Base-by-base conservation (phyloP, 2,797 vertebrate species). In the Sandelia bainsii region DNA sequence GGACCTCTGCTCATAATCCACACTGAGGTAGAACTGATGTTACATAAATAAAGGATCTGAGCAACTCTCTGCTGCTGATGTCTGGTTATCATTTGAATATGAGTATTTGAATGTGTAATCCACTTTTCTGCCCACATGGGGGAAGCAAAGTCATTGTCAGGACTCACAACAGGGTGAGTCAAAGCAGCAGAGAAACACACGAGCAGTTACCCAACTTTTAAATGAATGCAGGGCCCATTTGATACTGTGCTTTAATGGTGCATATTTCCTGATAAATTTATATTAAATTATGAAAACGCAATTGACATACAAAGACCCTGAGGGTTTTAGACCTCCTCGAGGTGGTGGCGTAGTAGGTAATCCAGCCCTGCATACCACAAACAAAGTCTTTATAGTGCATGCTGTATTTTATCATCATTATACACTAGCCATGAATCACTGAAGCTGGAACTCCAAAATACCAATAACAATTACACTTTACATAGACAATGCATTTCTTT, bases 61-160 rank as follows among this genome's bases (percentile, higher is more conserved):
- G 32, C 32, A 7, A 6, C 32, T 34, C 32, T 16, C 48, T 20
- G 12, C 20, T 20, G 7, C 22, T 50, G 22, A 39, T n/a, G 23
- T 57, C 10, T 3, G 11, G 11, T n/a, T 27, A 12, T 44, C 2
- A 29, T 52, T 29, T 29, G 19, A 46, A 46, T 46, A 46, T n/a
- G n/a, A n/a, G n/a, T n/a, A 20, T 25, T 14, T 23, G 20, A 56
- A 37, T 40, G 23, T 72, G 69, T 67, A 13, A 12, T 34, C 0
- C 2, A 5, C 1, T 0, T 4, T 6, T 64, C 10, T 62, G 56
- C 39, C 79, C 83, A 86, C 72, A 46, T 9, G 86, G 51, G 46
- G 83, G 83, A 77, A 83, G 75, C 23, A 80, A 8, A 73, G 37
- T 27, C 50, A 25, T 6, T 9, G 22, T 25, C 1, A 59, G 49